These are phyloP conservation scores for Camptogramma bilineatum DNA, from an alignment of 2,888 invertebrate species.

Conservation along the genomic window DNA sequence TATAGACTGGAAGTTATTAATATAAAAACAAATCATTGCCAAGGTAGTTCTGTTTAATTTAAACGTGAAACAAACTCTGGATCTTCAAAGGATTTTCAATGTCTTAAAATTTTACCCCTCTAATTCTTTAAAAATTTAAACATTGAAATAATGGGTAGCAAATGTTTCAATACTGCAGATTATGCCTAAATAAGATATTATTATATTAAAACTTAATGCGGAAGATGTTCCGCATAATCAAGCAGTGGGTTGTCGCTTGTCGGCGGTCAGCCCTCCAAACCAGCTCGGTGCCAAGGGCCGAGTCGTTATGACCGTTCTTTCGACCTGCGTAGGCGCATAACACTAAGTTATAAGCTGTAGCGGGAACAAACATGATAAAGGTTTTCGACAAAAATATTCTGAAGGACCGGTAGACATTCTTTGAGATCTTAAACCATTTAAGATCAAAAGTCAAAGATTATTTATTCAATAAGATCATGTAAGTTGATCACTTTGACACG, in stretches of 20 bases:
- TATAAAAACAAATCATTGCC: too few species aligned
- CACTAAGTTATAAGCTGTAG: constrained; percentile 34
- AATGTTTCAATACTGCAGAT: too few species aligned
- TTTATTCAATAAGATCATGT: too few species aligned
- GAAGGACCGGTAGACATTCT: constrained; percentile 36
- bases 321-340: constrained; percentile 63
- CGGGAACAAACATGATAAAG: too few species aligned
- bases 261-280: constrained; percentile 15
- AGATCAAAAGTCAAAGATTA: too few species aligned
- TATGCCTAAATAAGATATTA: background rate
- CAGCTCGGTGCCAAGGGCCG: constrained; percentile 30
- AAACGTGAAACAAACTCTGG: too few species aligned
- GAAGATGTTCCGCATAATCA: constrained; percentile 4
- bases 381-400: background rate
- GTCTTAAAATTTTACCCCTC: too few species aligned
- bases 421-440: background rate
- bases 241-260: constrained; percentile 16
- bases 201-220: background rate
- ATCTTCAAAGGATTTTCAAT: too few species aligned
- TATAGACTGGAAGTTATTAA: constrained; percentile 1
- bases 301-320: constrained; percentile 55
- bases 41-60: too few species aligned
- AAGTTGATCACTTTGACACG: too few species aligned
- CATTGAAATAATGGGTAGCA: too few species aligned
- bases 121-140: too few species aligned